Base-by-base conservation (phyloP, 1,140 invertebrate species). In the Ceratitis capitata region DNA sequence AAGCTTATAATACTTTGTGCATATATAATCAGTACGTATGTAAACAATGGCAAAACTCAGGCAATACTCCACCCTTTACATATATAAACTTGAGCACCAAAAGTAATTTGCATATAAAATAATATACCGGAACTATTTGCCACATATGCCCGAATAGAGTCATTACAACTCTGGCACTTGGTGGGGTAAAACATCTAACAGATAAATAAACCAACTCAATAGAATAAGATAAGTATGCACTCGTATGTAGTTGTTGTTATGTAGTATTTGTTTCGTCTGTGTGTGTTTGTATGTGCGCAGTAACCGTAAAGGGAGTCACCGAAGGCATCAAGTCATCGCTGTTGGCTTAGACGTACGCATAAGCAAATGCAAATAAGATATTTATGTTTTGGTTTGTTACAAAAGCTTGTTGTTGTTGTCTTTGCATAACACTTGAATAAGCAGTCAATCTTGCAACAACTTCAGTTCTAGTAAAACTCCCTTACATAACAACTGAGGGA, bases 361-460 rank as follows among this genome's bases (percentile, higher is more conserved):
- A 78, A 45, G 69, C 39, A 78, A 39, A 78, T 78, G 69, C 69
- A 78, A 47, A 78, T 78, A 1, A 78, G 69, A 78, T 47, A 78
- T 78, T 78, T 78, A 78, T 78, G 39, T 32, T 78, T 78, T 23
- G 39, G 39, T 69, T n/a, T 69, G 35, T 39, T 78, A 2, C 51
- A 7, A 2, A n/a, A 5, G 9, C n/a, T 19, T 19, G 1, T 0
- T 9, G 23, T 2, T 56, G 51, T 5, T 23, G 10, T 23, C 51
- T 56, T 39, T 12, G 39, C 39, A 26, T 35, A 69, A 19, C 14
- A 69, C 16, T 3, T 69, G 35, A 4, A 14, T 16, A 1, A 7
- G 69, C 42, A 45, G 39, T 47, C 35, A 78, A 23, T 42, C 42
- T 78, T 12, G 32, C 69, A 45, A 78, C 69, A 78, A 78, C 45